Percentiles rank a stretch among this genome's conserved stretches.
Conservation (phyloP, 2,888 invertebrate genomes). For the Rhimphoctona megacephalus region DNA sequence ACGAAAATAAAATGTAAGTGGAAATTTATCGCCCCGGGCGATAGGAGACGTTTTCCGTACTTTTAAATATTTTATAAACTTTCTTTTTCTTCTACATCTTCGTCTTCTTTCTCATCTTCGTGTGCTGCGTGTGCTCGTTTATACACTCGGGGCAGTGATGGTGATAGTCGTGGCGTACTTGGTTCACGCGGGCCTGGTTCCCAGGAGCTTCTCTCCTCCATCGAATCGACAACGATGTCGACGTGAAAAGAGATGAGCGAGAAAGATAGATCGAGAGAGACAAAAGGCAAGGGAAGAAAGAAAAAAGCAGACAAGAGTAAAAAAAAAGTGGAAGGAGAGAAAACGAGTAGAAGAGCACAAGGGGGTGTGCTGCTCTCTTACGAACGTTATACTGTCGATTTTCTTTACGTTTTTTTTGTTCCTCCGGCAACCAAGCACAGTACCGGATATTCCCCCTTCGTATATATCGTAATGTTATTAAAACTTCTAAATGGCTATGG, state of each 20-base stretch:
- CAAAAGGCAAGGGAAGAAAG: conserved; percentile 67
- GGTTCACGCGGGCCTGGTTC: conserved; percentile 70
- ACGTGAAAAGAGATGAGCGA: conserved; percentile 54
- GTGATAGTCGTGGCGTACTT: conserved; percentile 36
- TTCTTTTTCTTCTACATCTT: conserved; percentile 77
- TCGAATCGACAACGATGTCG: conserved; percentile 72
- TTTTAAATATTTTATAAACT: conserved; percentile 85
- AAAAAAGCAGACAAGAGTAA: conserved; percentile 61
- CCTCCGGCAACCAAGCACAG: conserved; percentile 56
- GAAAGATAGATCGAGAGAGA: conserved; percentile 27
- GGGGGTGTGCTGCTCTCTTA: conserved; percentile 72
- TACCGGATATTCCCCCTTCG: conserved; percentile 67
- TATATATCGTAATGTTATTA: conserved; percentile 84
- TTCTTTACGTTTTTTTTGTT: conserved; percentile 73
- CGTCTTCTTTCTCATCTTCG: conserved; percentile 72
- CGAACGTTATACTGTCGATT: conserved; percentile 80
- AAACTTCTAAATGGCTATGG: conserved; percentile 83
- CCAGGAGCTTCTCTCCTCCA: conserved; percentile 75
- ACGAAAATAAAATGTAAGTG: conserved; percentile 85
- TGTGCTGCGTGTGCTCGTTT: conserved; percentile 54
- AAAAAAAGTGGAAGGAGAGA: conserved; percentile 68
- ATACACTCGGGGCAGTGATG: conserved; percentile 51
- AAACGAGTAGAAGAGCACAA: conserved; percentile 74
- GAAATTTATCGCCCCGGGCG: conserved; percentile 85
- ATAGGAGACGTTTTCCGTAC: conserved; percentile 85